Percentiles rank a stretch among this genome's conserved stretches.
Conservation (phyloP, 1,140 invertebrate genomes). For the Stegodyphus dumicola region DNA sequence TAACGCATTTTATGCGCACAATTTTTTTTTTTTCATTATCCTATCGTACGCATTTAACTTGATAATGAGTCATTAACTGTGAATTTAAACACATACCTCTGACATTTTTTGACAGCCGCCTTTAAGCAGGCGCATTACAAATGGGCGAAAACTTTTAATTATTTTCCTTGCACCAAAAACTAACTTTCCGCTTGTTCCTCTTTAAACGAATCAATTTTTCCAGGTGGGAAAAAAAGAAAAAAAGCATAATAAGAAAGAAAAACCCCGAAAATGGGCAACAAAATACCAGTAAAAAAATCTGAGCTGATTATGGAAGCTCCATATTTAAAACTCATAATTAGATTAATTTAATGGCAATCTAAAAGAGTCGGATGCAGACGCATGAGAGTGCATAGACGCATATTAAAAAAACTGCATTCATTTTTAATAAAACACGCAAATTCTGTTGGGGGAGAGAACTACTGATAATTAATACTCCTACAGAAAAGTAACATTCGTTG, state of each 20-base stretch:
- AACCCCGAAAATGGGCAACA: too few relatives aligned
- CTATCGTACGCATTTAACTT: too few relatives aligned
- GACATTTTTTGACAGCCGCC: slow-evolving; percentile 21
- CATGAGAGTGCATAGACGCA: too few relatives aligned
- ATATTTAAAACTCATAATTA: slow-evolving; percentile 40
- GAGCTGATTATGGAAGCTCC: neutral
- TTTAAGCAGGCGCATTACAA: neutral
- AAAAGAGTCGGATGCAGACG: neutral
- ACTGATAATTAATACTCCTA: slow-evolving; percentile 32
- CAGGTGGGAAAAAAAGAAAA: too few relatives aligned
- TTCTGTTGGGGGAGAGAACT: neutral
- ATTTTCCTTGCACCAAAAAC: slow-evolving; percentile 16
- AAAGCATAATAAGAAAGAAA: too few relatives aligned
- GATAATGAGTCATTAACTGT: slow-evolving; percentile 4
- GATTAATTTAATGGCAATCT: slow-evolving; percentile 31
- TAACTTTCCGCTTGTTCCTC: slow-evolving; percentile 15
- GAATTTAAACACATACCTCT: slow-evolving; percentile 6
- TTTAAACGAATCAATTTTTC: too few relatives aligned
- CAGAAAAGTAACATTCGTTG: slow-evolving; percentile 16
- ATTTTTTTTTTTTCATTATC: neutral
- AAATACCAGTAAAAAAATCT: too few relatives aligned
- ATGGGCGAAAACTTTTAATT: slow-evolving; percentile 39
- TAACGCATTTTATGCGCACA: neutral
- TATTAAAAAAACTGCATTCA: slow-evolving; percentile 26
- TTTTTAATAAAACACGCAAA: slow-evolving; percentile 30